Conservation (phyloP, 2,113 vertebrate species). For the Naja naja region DNA sequence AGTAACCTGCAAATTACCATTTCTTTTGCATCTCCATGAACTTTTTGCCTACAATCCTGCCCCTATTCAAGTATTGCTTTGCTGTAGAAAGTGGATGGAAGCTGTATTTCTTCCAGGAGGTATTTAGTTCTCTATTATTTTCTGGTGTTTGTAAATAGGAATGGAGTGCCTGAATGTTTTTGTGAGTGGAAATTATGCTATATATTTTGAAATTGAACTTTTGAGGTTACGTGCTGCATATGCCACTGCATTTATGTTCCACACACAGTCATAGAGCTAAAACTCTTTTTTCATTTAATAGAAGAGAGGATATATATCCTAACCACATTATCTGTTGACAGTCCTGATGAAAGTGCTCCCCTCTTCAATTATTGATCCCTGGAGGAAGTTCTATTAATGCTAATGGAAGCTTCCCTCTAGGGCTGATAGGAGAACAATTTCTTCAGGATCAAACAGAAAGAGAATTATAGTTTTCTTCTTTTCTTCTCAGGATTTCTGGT, state of each 20-base stretch:
- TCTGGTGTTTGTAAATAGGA: not conserved
- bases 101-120: not conserved
- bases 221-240: not conserved
- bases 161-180: constrained; percentile 5
- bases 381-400: not conserved
- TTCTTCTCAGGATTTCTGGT: not conserved
- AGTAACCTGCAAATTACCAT: constrained; percentile 54
- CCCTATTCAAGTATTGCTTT: constrained; percentile 8
- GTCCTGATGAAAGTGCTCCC: not conserved
- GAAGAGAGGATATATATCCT: not conserved
- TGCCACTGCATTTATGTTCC: not conserved
- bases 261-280: not conserved
- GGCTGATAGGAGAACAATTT: not conserved
- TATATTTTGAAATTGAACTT: not conserved
- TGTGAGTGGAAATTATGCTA: not conserved
- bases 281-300: not conserved
- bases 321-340: not conserved
- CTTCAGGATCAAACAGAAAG: not conserved
- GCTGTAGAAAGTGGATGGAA: constrained; percentile 10
- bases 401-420: not conserved
- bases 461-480: not conserved
- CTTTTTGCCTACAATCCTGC: constrained; percentile 18
- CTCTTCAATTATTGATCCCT: not conserved
- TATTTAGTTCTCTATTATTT: not conserved
- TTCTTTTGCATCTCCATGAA: constrained; percentile 28